Base-by-base conservation (phyloP, 2,113 vertebrate species). In the Seriola aureovittata region DNA sequence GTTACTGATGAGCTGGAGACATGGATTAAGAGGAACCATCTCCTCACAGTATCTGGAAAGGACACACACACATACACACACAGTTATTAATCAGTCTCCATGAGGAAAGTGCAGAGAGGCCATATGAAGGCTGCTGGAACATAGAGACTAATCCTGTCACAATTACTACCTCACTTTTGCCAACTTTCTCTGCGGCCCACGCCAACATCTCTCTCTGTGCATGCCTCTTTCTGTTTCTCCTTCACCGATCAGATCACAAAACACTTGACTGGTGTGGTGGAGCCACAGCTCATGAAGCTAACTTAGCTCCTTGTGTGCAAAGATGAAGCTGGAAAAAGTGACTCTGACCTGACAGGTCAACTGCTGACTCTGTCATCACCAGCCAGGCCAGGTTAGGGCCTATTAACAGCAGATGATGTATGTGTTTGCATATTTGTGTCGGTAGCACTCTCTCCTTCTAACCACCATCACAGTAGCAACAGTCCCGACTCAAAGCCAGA, bases 1-100 rank as follows among this genome's bases (percentile, higher is more conserved):
- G 94, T 98, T 99, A 93, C 98, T 99, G 93, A 99, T 79, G 85
- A 98, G 95, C 80, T 88, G 95, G 87, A 99, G 96, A 94, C 98
- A 99, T 0, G 97, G 97, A 87, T 99, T 97, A 85, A 95, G 92
- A 55, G 97, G 97, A 59, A 99, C 80, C 94, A 96, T 96, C 90
- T 98, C 97, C 64, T 98, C 97, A 42, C 94, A 95, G 68, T 99
- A 99, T 91, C 98, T 99, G 95, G 64, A 92, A 88, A 69, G 14
- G 14, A 57, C 0, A 78, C 32, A 67, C 52, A 76, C 17, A 78
- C 32, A 60, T 1, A 67, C 52, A 76, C 17, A 78, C 32, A 60
- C 1, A 66, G 25, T 42, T 74, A 66, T 29, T 63, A 10, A 72
- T 71, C 38, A 52, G 44, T 44, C 21, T 21, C 60, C n/a, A 58